phyloP scores from a whole-genome alignment of 2,797 vertebrate genomes.

The Xerus rutilus region DNA sequence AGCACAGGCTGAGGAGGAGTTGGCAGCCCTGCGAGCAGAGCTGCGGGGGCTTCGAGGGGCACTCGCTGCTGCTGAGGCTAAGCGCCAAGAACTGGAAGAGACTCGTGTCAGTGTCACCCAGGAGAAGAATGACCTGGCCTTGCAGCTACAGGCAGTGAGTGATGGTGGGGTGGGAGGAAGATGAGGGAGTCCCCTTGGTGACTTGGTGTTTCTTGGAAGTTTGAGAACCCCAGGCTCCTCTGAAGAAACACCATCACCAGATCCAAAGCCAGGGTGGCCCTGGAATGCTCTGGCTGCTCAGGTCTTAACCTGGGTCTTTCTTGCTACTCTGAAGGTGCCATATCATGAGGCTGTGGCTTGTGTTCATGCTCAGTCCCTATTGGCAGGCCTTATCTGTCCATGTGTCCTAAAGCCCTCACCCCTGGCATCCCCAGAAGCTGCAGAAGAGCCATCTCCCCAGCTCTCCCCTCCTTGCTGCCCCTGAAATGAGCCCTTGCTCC shows the following conservation, averaged over 20 bases:
- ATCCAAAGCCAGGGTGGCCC: fast-evolving
- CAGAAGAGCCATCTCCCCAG: too few relatives aligned
- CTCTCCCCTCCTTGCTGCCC: background rate
- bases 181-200: background rate
- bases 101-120: constrained; percentile 94
- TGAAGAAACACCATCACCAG: background rate
- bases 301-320: background rate
- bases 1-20: constrained; percentile 93
- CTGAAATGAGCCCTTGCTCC: background rate
- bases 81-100: constrained; percentile 96
- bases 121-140: constrained; percentile 95
- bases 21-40: constrained; percentile 89
- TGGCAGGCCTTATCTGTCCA: background rate
- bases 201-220: background rate
- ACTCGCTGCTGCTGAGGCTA: constrained; percentile 93
- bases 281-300: background rate
- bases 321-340: background rate
- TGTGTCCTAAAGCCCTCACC: background rate
- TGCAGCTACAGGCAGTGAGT: constrained; percentile 95
- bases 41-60: constrained; percentile 89
- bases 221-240: background rate
- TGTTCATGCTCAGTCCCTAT: fast-evolving
- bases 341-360: background rate
- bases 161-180: background rate
- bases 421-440: background rate